Evolutionary conservation across 64 coral and sea anemone genomes (phyloP).

Genomic region (Porites australiensis): DNA sequence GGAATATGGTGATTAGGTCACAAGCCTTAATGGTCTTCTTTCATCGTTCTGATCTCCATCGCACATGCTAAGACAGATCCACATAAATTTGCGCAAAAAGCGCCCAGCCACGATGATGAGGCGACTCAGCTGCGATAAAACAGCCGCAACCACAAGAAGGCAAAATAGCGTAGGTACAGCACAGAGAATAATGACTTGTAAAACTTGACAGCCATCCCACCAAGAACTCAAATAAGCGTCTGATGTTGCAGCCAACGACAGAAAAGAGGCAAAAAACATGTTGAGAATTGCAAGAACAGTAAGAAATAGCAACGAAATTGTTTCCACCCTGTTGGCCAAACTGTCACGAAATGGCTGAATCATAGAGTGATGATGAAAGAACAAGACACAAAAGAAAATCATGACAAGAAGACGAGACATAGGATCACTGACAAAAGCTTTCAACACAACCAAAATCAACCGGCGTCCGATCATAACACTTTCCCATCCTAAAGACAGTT

Average conservation of each 20-base stretch:
- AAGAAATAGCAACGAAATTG: conserved; percentile 62
- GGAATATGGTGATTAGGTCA: too few species aligned
- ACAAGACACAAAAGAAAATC: conserved; percentile 47
- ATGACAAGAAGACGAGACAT: conserved; percentile 30
- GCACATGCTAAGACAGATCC: too few species aligned
- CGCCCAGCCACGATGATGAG: too few species aligned
- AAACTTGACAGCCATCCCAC: conserved; percentile 5
- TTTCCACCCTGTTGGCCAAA: conserved; percentile 62
- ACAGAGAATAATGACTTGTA: conserved; percentile 35
- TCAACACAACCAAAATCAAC: conserved; percentile 47
- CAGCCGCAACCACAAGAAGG: too few species aligned
- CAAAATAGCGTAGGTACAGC: conserved; percentile 26
- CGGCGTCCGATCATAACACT: too few species aligned
- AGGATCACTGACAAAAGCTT: conserved; percentile 66
- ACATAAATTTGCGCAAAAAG: too few species aligned
- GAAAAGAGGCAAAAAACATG: conserved; percentile 32
- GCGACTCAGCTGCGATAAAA: too few species aligned
- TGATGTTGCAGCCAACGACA: conserved; percentile 35
- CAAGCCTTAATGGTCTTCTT: too few species aligned
- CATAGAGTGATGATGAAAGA: conserved; percentile 70
- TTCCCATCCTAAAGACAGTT: conserved; percentile 36
- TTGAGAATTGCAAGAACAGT: conserved; percentile 54
- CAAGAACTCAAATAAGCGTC: not conserved
- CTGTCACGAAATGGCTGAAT: conserved; percentile 60
- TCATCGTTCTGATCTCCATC: too few species aligned